Evolutionary conservation across 2,888 invertebrate genomes (phyloP).

Genomic region (Alitta virens): DNA sequence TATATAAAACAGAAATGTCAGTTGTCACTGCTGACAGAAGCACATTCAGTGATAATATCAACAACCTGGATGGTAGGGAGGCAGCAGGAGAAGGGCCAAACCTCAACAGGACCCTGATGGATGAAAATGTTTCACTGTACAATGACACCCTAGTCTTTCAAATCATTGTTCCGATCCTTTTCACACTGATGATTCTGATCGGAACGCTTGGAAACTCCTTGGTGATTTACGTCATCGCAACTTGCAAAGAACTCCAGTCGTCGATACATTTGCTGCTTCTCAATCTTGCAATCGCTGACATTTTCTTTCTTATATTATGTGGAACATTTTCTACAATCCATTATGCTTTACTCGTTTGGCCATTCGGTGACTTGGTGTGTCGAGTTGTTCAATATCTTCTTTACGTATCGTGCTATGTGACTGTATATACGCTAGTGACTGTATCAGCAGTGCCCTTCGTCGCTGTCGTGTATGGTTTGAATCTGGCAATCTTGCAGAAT

Average conservation of each 20-base stretch:
- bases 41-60: too few species aligned
- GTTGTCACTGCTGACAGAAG: too few species aligned
- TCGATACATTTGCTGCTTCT: conserved; percentile 25
- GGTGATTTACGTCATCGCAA: conserved; percentile 25
- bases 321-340: conserved; percentile 24
- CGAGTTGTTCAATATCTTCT: conserved; percentile 28
- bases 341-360: conserved; percentile 24
- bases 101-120: too few species aligned
- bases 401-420: conserved; percentile 29
- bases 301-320: conserved; percentile 24
- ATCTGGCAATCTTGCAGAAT: background rate
- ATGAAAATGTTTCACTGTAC: too few species aligned
- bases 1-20: too few species aligned
- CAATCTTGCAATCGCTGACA: conserved; percentile 25
- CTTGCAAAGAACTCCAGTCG: conserved; percentile 17
- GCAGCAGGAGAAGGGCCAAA: too few species aligned
- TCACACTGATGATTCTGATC: conserved; percentile 14
- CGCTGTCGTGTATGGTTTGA: conserved; percentile 15
- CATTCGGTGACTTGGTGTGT: conserved; percentile 25
- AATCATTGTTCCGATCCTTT: conserved; percentile 13
- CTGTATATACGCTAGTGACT: conserved; percentile 24
- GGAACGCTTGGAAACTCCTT: conserved; percentile 23
- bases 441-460: conserved; percentile 25
- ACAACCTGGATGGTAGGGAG: too few species aligned
- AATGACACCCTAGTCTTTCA: too few species aligned